These are phyloP conservation scores for Crocuta crocuta DNA, from an alignment of 2,113 vertebrate species.

Conservation along the genomic window DNA sequence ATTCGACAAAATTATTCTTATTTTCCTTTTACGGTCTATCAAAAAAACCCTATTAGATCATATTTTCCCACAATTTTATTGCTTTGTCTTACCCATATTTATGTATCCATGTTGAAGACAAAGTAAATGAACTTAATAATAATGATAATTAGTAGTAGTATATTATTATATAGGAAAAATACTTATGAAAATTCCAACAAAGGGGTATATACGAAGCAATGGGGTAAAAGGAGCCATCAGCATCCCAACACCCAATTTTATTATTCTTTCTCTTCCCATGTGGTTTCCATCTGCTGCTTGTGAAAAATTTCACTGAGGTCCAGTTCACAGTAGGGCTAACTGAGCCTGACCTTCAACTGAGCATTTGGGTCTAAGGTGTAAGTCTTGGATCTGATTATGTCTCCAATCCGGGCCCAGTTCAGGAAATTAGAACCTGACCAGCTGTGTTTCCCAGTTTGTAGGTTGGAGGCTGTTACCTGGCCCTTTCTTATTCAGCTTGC, in stretches of 20 bases:
- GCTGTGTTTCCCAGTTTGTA: constrained; percentile 15
- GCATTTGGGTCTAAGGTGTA: constrained; percentile 71
- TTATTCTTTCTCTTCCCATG: constrained; percentile 82
- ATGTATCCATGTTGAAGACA: neutral
- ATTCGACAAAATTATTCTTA: neutral
- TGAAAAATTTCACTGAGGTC: constrained; percentile 72
- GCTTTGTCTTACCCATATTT: neutral
- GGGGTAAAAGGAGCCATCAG: constrained; percentile 56
- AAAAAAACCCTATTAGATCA: neutral
- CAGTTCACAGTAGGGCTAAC: constrained; percentile 83
- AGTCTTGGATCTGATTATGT: constrained; percentile 82
- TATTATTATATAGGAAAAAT: neutral
- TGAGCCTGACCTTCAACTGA: constrained; percentile 80
- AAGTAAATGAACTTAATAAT: neutral
- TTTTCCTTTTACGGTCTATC: neutral
- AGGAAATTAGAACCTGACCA: constrained; percentile 81
- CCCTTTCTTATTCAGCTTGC: neutral
- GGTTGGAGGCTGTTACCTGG: constrained; percentile 50
- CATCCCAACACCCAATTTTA: constrained; percentile 76
- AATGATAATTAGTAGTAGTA: neutral
- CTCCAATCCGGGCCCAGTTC: constrained; percentile 72
- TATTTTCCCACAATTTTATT: neutral
- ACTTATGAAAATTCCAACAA: neutral
- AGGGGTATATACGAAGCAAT: constrained; percentile 39
- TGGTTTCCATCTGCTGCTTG: constrained; percentile 83